phyloP scores from a whole-genome alignment of 2,113 vertebrate species.

The Pogonocichla stellata region DNA sequence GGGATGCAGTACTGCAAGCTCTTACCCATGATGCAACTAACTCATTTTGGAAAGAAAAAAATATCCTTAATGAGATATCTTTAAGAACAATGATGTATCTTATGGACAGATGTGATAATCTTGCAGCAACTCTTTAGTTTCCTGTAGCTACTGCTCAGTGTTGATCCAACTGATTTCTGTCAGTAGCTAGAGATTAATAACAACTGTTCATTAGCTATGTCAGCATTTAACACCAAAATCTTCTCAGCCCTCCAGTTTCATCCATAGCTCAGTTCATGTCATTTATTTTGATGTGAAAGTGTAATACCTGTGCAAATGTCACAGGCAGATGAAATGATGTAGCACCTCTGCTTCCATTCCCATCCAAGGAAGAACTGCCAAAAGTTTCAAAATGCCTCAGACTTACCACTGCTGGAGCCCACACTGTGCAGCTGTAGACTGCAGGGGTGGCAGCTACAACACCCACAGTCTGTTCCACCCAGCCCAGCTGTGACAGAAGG shows the following conservation, averaged over 20 bases:
- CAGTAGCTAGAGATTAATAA: background rate
- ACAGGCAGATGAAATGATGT: background rate
- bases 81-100: background rate
- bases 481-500: background rate
- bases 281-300: rapidly evolving
- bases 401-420: background rate
- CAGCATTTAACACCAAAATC: background rate
- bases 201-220: background rate
- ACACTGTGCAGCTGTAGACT: background rate
- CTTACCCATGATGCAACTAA: background rate
- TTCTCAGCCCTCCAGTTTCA: background rate
- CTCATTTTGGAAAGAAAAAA: background rate
- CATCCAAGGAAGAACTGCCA: background rate
- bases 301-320: background rate
- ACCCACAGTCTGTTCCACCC: background rate
- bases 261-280: background rate
- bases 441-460: background rate
- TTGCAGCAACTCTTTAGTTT: background rate
- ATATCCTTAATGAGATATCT: background rate
- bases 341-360: background rate
- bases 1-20: background rate
- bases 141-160: background rate
- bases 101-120: background rate
- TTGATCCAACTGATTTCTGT: background rate
- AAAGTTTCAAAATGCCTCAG: background rate